A percentile compares a stretch with the other conserved stretches of the same genome.
phyloP scores from a whole-genome alignment of 2,888 invertebrate species.

The Onchidella celtica region DNA sequence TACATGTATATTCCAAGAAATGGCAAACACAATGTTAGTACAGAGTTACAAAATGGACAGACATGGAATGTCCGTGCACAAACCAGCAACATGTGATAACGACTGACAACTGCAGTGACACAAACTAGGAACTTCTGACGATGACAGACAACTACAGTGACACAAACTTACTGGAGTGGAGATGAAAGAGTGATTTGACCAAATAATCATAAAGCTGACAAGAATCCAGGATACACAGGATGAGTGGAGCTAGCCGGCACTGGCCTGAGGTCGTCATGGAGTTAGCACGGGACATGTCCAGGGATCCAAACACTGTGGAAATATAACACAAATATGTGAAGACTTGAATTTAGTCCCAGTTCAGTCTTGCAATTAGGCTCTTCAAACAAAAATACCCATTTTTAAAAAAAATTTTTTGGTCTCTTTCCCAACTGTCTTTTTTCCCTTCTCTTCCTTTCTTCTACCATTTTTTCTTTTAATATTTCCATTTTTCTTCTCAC shows the following conservation, averaged over 20 bases:
- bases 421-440: no score
- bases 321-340: constrained; percentile 1
- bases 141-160: no score
- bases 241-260: constrained; percentile 96
- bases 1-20: no score
- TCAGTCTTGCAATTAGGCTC: background rate
- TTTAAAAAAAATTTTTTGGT: background rate
- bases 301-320: constrained; percentile 91
- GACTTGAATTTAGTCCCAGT: background rate
- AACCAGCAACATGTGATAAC: no score
- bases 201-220: constrained; percentile 97
- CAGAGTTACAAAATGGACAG: no score
- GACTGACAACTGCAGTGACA: no score
- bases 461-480: no score
- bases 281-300: constrained; percentile 95
- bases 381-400: background rate
- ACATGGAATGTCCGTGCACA: no score
- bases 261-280: constrained; percentile 99
- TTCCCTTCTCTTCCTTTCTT: no score
- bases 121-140: no score
- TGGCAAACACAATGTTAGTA: no score
- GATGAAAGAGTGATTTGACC: constrained; percentile 96
- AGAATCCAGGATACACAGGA: constrained; percentile 90
- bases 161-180: constrained; percentile 86
- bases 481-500: no score